A percentile compares a stretch with the other conserved stretches of the same genome.
phyloP scores from a whole-genome alignment of 2,888 invertebrate genomes.

The Podotricha telesiphe region DNA sequence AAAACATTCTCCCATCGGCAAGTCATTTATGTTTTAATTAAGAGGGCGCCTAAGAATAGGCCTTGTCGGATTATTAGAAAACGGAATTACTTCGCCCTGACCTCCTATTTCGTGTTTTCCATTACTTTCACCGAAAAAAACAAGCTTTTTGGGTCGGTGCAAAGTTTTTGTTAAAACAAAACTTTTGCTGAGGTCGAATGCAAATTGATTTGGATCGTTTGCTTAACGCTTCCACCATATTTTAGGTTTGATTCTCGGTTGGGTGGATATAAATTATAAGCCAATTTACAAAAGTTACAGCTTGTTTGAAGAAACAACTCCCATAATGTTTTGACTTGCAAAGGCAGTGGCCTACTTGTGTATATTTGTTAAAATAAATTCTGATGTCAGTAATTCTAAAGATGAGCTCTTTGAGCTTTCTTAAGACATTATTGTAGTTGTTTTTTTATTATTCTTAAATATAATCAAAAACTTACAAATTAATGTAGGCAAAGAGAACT shows the following conservation, averaged over 20 bases:
- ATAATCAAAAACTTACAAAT: too few species aligned
- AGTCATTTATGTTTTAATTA: constrained; percentile 75
- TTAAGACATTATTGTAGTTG: neutral
- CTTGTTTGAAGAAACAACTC: constrained; percentile 19
- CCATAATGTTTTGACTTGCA: constrained; percentile 28
- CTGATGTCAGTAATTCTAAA: neutral
- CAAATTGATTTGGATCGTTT: constrained; percentile 41
- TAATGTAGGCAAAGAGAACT: too few species aligned
- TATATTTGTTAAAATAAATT: neutral
- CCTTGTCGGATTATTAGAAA: constrained; percentile 65
- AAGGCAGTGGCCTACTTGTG: constrained; percentile 11
- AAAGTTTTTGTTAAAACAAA: constrained; percentile 31
- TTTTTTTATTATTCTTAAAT: too few species aligned
- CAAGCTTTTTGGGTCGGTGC: constrained; percentile 28
- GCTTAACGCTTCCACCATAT: constrained; percentile 31
- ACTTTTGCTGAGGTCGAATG: constrained; percentile 35
- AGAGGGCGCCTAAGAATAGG: constrained; percentile 56
- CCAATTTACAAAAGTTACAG: constrained; percentile 31
- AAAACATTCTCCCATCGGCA: constrained; percentile 58
- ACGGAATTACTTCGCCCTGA: constrained; percentile 55
- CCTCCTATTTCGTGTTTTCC: constrained; percentile 53
- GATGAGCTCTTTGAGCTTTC: neutral
- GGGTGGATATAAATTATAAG: constrained; percentile 31
- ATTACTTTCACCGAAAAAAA: constrained; percentile 38
- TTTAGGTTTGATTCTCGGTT: constrained; percentile 35